A percentile compares a stretch with the other conserved stretches of the same genome.
These are phyloP conservation scores for Popillia japonica DNA, from an alignment of 1,140 invertebrate species.

Conservation along the genomic window DNA sequence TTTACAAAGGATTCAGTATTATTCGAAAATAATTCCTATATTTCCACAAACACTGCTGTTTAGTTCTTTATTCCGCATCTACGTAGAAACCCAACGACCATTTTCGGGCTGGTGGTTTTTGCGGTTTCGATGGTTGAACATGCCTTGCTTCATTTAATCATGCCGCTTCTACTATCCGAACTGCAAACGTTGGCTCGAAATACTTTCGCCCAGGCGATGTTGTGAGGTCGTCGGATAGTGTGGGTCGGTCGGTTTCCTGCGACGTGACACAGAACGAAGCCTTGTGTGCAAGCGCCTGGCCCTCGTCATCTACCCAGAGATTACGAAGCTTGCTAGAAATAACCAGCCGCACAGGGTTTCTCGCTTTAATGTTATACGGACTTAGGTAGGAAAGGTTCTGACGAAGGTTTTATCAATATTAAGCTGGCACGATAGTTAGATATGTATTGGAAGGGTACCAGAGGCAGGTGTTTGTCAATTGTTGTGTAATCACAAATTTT, in stretches of 20 bases:
- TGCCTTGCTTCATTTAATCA: background rate
- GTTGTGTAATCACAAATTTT: too few relatives aligned
- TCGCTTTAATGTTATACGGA: background rate
- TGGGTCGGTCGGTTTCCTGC: background rate
- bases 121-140: background rate
- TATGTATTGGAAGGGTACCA: background rate
- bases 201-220: background rate
- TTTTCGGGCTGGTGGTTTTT: background rate
- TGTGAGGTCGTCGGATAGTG: background rate
- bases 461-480: background rate
- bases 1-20: too few relatives aligned
- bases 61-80: background rate
- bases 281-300: constrained; percentile 3
- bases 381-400: background rate
- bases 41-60: background rate
- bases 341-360: background rate
- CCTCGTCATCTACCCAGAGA: constrained; percentile 8
- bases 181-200: background rate
- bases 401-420: background rate
- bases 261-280: constrained; percentile 2
- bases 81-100: background rate
- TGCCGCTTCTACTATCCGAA: background rate
- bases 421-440: background rate
- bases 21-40: background rate
- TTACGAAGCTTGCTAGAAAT: constrained; percentile 8